Evolutionary conservation across 1,140 invertebrate genomes (phyloP), one percentile per base, ranked within the genome.

Genomic region (Drosophila dunni): DNA sequence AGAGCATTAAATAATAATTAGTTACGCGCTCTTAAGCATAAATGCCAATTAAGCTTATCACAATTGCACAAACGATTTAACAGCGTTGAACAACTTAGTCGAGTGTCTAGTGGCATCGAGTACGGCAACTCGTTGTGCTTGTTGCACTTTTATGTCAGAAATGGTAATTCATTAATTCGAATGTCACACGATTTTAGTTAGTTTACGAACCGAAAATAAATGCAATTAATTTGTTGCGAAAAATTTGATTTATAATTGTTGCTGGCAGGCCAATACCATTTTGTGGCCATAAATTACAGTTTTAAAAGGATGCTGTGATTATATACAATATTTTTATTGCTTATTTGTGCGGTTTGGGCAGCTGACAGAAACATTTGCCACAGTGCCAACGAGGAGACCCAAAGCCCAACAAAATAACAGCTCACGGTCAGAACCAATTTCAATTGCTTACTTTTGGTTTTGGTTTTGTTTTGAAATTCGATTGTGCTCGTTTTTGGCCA

Each of bases 211-310:
- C 63, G 54, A 45, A 66, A 66, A 56, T 74, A 69, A 78, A 68
- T 50, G 46, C 60, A 78, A 78, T 75, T 78, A 74, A 75, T 78
- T 75, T 78, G 10, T 61, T 36, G 65, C 54, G 50, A 53, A 60
- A 64, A 58, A 51, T 78, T 58, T 74, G 70, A 74, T 74, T 78
- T 65, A 74, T 53, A 74, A 69, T 78, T 56, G 36, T 15, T 42
- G 53, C 29, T 53, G 24, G 20, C 50, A 15, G 42, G 5, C 24
- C 36, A 42, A 42, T 42, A 11, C 11, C 1, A 34, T 54, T 61
- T 17, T 33, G 8, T n/a, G 48, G 40, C 29, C 40, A 53, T 77
- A 77, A 73, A 72, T 58, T 57, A 63, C 50, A 45, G 11, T 71
- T 71, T 72, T 72, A 48, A 73, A 74, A 36, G 58, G 58, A 33